Base-by-base conservation (phyloP, 2,888 invertebrate genomes). In the Drosophila prolongata region DNA sequence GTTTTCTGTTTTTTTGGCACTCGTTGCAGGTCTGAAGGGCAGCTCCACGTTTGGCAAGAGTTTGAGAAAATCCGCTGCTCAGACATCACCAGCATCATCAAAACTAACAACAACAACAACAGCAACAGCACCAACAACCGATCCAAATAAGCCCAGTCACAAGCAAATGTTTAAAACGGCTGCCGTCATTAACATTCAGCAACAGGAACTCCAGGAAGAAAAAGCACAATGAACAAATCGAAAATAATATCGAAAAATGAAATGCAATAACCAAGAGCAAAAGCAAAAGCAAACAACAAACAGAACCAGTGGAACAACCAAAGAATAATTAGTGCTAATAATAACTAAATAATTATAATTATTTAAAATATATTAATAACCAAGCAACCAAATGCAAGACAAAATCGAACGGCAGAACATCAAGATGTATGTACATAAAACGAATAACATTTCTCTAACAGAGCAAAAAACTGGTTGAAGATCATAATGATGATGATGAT, bases 231-330 rank as follows among this genome's bases (percentile, higher is more conserved):
- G 85, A 81, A 78, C 71, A 71, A 72, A 47, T 57, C 38, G 59
- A 60, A 56, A 67, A 65, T 56, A 60, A 24, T 4, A 24, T 24
- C 60, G 64, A 59, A 64, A 68, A 40, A 59, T 49, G 59, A 67
- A 80, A 80, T 65, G 59, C 68, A 71, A 74, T 69, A 81, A 76
- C 61, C 72, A 77, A 76, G 61, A 68, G 47, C 75, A 73, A 30
- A 30, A 30, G 30, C 30, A 30, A 30, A 30, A 55, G 53, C 59
- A 80, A 66, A 61, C 54, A 73, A 59, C 69, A 75, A 72, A 75
- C 90, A 79, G 87, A 92, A 91, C 92, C 92, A 92, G 92, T 92
- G 92, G 91, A 92, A 86, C 90, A 91, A 92, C 92, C 92, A 92
- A 92, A 92, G 92, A 92, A 90, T 91, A 86, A 80, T 90, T 91